Percentiles rank a stretch among this genome's conserved stretches.
Conservation (phyloP, 2,113 vertebrate species). For the Mugil cephalus region DNA sequence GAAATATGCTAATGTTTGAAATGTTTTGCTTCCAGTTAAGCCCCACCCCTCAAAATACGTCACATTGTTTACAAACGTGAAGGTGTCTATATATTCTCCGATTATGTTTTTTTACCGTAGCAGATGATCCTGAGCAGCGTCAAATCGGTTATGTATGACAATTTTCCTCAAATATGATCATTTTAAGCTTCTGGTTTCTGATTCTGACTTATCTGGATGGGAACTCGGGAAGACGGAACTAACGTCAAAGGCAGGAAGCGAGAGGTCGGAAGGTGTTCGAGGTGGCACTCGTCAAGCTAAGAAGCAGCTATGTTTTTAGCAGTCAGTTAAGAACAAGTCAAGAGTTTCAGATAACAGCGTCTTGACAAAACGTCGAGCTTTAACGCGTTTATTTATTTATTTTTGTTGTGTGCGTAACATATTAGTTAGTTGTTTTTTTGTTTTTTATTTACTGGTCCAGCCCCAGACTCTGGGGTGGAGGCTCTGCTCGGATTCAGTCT, state of each 20-base stretch:
- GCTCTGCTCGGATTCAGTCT: constrained; percentile 7
- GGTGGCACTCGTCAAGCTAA: constrained; percentile 22
- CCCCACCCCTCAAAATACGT: no score
- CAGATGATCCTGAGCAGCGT: no score
- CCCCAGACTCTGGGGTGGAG: not conserved
- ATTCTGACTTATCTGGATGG: no score
- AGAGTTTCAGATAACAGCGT: not conserved
- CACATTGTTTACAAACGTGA: no score
- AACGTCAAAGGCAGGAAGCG: not conserved
- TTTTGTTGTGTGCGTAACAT: no score
- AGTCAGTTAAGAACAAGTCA: not conserved
- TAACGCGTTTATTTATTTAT: not conserved
- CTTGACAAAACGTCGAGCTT: fast-evolving
- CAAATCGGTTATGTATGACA: no score
- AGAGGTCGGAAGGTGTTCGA: not conserved
- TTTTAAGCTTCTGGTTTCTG: no score
- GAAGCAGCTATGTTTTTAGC: constrained; percentile 47
- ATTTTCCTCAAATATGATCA: no score
- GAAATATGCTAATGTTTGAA: no score
- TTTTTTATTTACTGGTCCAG: constrained; percentile 24
- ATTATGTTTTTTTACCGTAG: no score
- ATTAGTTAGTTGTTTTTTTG: constrained; percentile 15
- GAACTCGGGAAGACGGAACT: constrained; percentile 44
- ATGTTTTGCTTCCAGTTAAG: no score
- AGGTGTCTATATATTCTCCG: no score